Conservation (phyloP, 1,140 invertebrate genomes). For the Drosophila simulans region DNA sequence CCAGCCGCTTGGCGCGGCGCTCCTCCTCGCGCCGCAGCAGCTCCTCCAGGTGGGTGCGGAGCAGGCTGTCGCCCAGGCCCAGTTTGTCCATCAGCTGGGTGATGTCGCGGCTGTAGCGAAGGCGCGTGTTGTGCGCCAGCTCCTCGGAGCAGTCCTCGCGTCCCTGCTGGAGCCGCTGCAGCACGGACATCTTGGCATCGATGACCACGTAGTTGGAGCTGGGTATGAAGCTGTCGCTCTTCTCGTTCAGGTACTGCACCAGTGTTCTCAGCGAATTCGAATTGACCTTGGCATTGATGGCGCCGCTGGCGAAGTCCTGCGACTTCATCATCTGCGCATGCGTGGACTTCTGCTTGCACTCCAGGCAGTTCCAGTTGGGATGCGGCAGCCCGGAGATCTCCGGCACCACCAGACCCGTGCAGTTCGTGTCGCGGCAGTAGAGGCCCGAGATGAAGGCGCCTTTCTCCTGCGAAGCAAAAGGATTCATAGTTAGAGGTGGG, state of each 20-base stretch:
- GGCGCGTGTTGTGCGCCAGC: slow-evolving; percentile 57
- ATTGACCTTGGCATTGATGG: slow-evolving; percentile 78
- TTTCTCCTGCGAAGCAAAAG: slow-evolving; percentile 60
- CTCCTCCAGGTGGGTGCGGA: slow-evolving; percentile 71
- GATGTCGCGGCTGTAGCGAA: slow-evolving; percentile 82
- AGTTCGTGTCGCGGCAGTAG: slow-evolving; percentile 79
- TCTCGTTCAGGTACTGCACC: slow-evolving; percentile 78
- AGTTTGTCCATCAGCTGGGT: slow-evolving; percentile 83
- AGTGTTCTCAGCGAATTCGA: slow-evolving; percentile 74
- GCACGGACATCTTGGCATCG: slow-evolving; percentile 77
- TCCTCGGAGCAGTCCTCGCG: slow-evolving; percentile 76
- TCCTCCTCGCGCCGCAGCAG: slow-evolving; percentile 56
- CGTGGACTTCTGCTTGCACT: slow-evolving; percentile 78
- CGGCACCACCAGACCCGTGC: slow-evolving; percentile 75
- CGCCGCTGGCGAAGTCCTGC: slow-evolving; percentile 77
- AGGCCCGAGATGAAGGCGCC: slow-evolving; percentile 76
- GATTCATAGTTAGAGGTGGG: background rate
- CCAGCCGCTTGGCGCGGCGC: slow-evolving; percentile 60
- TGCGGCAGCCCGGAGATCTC: slow-evolving; percentile 76
- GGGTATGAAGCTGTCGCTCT: slow-evolving; percentile 75
- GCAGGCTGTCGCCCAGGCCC: slow-evolving; percentile 79
- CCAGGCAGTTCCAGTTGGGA: slow-evolving; percentile 80
- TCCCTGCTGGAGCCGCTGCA: slow-evolving; percentile 52
- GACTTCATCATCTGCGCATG: slow-evolving; percentile 80
- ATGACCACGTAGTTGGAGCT: slow-evolving; percentile 75